phyloP scores from a whole-genome alignment of 2,113 vertebrate genomes.

The Tiliqua scincoides region DNA sequence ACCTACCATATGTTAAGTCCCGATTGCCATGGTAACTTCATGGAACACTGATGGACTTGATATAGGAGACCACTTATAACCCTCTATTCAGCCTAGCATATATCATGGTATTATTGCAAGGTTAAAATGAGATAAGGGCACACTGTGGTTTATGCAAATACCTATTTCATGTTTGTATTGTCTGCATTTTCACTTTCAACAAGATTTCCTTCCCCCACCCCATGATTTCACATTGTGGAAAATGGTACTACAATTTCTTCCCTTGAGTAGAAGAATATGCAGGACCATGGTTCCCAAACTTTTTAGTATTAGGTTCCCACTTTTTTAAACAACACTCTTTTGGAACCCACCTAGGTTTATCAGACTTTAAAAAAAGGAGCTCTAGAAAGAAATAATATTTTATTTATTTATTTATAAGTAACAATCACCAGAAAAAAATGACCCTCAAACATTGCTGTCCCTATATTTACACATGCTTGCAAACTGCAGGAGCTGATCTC shows the following conservation, averaged over 20 bases:
- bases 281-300: too few species aligned
- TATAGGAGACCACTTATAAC: neutral
- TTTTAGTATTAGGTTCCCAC: too few species aligned
- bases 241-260: neutral
- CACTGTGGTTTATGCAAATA: neutral
- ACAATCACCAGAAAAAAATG: too few species aligned
- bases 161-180: neutral
- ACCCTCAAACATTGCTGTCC: too few species aligned
- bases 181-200: neutral
- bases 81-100: neutral
- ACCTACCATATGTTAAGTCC: neutral
- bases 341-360: too few species aligned
- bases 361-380: too few species aligned
- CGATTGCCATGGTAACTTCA: neutral
- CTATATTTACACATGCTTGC: too few species aligned
- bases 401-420: too few species aligned
- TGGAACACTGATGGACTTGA: neutral
- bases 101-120: neutral
- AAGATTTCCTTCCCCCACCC: neutral
- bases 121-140: neutral
- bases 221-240: neutral
- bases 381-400: too few species aligned
- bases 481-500: too few species aligned
- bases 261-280: neutral
- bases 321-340: too few species aligned